phyloP scores from a whole-genome alignment of 2,797 vertebrate genomes.

The Tenualosa thibaudeaui region DNA sequence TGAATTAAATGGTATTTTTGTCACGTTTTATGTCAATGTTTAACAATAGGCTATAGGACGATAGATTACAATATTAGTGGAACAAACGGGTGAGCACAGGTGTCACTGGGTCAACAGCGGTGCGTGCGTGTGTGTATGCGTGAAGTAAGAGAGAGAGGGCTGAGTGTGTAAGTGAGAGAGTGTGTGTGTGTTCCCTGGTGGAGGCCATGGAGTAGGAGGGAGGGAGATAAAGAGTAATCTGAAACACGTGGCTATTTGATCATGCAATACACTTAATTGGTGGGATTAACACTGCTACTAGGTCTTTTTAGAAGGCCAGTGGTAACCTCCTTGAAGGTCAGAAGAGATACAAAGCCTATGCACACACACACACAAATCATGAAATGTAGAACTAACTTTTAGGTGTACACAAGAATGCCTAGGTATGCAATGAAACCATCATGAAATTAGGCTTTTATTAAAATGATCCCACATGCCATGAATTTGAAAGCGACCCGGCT shows the following conservation, averaged over 20 bases:
- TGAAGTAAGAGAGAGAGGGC: neutral
- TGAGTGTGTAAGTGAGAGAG: neutral
- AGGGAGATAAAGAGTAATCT: slow-evolving; percentile 42
- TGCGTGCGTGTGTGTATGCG: slow-evolving; percentile 10
- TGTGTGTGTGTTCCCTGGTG: slow-evolving; percentile 21
- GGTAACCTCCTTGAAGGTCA: slow-evolving; percentile 9
- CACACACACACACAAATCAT: slow-evolving; percentile 33
- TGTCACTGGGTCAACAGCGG: slow-evolving; percentile 50
- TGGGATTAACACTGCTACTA: slow-evolving; percentile 29
- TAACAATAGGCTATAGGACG: slow-evolving; percentile 9
- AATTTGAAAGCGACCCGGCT: slow-evolving; percentile 20
- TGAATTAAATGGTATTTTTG: neutral
- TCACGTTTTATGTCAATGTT: neutral
- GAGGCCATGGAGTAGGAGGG: slow-evolving; percentile 5
- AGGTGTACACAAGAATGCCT: neutral
- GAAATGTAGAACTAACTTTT: neutral
- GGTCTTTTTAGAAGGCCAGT: neutral
- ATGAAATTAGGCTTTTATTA: slow-evolving; percentile 17
- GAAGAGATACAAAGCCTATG: too few species aligned
- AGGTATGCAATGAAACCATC: neutral
- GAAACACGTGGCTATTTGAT: slow-evolving; percentile 48
- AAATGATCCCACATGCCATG: slow-evolving; percentile 52
- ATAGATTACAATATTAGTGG: slow-evolving; percentile 55
- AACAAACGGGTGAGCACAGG: slow-evolving; percentile 59
- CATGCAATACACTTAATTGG: slow-evolving; percentile 37